These are phyloP conservation scores for Hermaeophaga mercurialis DNA, from an alignment of 2,888 invertebrate genomes.

Conservation along the genomic window DNA sequence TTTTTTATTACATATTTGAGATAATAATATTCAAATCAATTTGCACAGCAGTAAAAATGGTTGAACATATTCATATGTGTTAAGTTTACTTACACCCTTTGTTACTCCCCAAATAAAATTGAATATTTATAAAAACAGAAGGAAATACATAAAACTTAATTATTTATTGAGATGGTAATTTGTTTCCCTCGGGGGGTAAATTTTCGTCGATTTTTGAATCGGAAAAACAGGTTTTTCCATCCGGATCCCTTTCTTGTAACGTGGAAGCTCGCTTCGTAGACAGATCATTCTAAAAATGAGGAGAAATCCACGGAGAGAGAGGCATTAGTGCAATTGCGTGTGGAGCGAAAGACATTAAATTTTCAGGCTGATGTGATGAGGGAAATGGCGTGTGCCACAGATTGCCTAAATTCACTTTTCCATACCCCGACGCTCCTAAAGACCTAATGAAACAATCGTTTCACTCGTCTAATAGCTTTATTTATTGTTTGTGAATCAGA, in stretches of 20 bases:
- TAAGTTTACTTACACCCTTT: no score
- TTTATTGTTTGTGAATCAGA: conserved; percentile 14
- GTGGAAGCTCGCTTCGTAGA: neutral
- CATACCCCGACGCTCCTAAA: conserved; percentile 17
- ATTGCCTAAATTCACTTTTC: conserved; percentile 53
- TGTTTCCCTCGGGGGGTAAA: conserved; percentile 12
- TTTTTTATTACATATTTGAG: no score
- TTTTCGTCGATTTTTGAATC: conserved; percentile 19
- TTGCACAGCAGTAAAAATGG: no score
- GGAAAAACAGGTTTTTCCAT: conserved; percentile 24
- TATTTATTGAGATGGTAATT: conserved; percentile 19
- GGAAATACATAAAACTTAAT: conserved; percentile 7
- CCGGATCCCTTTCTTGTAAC: neutral
- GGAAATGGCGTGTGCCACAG: conserved; percentile 56
- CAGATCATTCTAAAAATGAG: conserved; percentile 41
- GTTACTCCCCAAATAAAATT: no score
- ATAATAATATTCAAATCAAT: no score
- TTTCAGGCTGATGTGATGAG: conserved; percentile 56
- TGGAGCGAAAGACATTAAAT: conserved; percentile 55
- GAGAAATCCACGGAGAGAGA: conserved; percentile 47
- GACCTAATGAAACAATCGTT: conserved; percentile 50
- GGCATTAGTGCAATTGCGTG: conserved; percentile 56
- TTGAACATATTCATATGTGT: no score
- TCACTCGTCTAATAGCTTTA: conserved; percentile 16
- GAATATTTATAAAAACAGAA: no score